Base-by-base conservation (phyloP, 2,113 vertebrate genomes). In the Eubucco bourcierii region DNA sequence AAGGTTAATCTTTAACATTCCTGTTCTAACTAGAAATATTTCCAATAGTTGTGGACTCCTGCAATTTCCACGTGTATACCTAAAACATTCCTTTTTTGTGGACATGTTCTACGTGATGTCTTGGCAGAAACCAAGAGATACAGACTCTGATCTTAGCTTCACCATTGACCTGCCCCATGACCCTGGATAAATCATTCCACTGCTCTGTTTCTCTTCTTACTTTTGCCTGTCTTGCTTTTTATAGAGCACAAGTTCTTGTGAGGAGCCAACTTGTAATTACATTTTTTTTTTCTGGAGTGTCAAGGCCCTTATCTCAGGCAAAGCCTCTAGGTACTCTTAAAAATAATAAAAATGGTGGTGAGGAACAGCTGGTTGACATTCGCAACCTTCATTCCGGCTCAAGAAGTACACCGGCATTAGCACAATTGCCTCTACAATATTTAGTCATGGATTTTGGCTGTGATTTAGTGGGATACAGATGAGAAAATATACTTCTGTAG, bases 131-230 rank as follows among this genome's bases (percentile, higher is more conserved):
- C 33, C 37, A 71, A 37, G 80, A 90, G 76, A 77, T 84, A 92
- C 71, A 94, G 88, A 91, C 95, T 87, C 78, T 94, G 84, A 94
- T 94, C 93, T 92, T 31, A 61, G 68, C 87, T 90, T 83, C 0
- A 2, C 87, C 47, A 44, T 81, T 94, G 93, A 96, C 91, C 87
- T 27, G 65, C 84, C 82, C 87, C 3, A 2, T 92, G 93, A 96
- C 94, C 93, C 90, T 9, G 59, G 91, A 92, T 94, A 96, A 94
- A 92, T 95, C 94, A 94, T 96, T 92, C 77, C 84, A 68, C 71
- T 83, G 81, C 20, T 95, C 91, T 85, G 79, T 55, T 95, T 94
- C 87, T 92, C 68, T 67, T 94, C 90, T 82, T 47, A 17, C 52
- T 73, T 88, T 44, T 87, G 81, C 72, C 67, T 92, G 92, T 83